Conservation (phyloP, 2,113 vertebrate species). For the Sigmodon hispidus region DNA sequence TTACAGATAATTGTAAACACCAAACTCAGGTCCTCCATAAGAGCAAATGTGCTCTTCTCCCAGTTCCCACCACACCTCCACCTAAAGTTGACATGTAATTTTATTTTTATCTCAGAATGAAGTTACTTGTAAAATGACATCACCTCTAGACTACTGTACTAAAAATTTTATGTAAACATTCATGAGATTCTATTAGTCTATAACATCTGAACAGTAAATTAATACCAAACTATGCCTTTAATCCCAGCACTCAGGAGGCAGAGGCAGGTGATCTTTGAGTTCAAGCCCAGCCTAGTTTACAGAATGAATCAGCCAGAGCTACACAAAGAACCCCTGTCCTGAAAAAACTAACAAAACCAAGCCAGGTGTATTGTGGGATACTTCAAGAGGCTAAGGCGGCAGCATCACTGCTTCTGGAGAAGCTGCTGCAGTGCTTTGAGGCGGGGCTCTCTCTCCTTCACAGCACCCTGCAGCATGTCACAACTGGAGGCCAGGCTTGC, state of each 20-base stretch:
- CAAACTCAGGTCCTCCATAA: neutral
- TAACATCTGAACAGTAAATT: neutral
- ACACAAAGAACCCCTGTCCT: neutral
- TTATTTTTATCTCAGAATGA: neutral
- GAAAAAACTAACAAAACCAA: neutral
- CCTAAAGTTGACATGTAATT: neutral
- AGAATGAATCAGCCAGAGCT: neutral
- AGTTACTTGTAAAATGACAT: neutral
- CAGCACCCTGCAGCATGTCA: neutral
- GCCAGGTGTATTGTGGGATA: neutral
- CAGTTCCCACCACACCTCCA: neutral
- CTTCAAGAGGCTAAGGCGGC: too few species aligned
- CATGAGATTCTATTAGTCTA: neutral
- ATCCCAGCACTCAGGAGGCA: neutral
- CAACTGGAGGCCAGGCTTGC: neutral
- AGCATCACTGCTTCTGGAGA: neutral
- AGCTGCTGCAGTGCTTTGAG: neutral
- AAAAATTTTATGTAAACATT: neutral
- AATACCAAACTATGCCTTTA: neutral
- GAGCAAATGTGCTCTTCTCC: neutral
- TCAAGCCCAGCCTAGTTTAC: neutral
- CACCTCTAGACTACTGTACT: neutral
- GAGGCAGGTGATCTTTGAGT: neutral
- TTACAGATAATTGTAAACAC: neutral
- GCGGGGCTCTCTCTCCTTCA: neutral